phyloP scores from a whole-genome alignment of 92 coral and sea anemone genomes.

The Palythoa heliodiscus region DNA sequence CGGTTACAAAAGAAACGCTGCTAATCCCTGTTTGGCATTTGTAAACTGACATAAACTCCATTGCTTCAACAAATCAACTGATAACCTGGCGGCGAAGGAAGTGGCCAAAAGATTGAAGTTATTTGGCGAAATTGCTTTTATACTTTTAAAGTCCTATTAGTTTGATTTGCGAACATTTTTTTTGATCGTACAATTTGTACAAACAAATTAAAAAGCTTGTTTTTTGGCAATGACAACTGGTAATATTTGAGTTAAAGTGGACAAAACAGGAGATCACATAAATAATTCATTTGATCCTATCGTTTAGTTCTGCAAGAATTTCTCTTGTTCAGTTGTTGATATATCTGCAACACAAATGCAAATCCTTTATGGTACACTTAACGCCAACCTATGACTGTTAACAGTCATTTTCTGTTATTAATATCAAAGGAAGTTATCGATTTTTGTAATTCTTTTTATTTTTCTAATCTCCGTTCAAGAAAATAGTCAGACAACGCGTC shows the following conservation, averaged over 20 bases:
- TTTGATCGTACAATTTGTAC: not conserved
- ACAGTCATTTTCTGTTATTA: not conserved
- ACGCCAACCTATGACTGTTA: not conserved
- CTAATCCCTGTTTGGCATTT: not conserved
- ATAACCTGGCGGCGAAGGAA: not conserved
- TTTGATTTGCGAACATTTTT: not conserved
- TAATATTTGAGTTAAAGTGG: slow-evolving; percentile 32
- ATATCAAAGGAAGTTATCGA: not conserved
- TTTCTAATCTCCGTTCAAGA: not conserved
- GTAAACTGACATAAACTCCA: not conserved
- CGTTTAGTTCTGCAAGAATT: not conserved
- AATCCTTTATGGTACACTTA: not conserved
- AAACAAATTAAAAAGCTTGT: slow-evolving; percentile 5
- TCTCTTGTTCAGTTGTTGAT: not conserved
- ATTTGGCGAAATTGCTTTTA: not conserved
- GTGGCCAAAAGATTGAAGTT: not conserved
- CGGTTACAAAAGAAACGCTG: not conserved
- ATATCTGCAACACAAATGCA: not conserved
- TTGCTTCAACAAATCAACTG: not conserved
- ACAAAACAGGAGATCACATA: not conserved
- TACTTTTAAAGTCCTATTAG: not conserved
- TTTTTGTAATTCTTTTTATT: not conserved
- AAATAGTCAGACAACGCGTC: not conserved
- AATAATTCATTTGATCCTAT: slow-evolving; percentile 1
- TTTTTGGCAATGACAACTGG: not conserved